Evolutionary conservation across 2,888 invertebrate genomes (phyloP), one percentile per base, ranked within the genome.

Genomic region (Standfussiana lucernea): DNA sequence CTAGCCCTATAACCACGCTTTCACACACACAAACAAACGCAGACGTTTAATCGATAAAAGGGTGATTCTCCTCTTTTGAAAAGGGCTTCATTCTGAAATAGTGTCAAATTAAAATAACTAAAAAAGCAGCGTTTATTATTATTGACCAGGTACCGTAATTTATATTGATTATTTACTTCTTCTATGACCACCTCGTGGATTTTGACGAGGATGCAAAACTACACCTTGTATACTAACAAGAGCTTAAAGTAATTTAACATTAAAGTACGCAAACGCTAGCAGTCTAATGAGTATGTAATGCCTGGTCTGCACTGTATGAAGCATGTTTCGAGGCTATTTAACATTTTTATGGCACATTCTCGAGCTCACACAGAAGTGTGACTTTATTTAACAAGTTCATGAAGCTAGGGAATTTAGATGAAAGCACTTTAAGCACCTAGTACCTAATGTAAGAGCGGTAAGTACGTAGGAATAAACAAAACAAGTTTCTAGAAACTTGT

Each of bases 351-450:
- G 40, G 37, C 61, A 0, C 53, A 56, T 79, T 32, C n/a, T 35
- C 84, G 47, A 64, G 53, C 69, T 83, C 53, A n/a, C 50, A 47
- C 35, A 40, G 24, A 15, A 78, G 79, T 84, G n/a, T 64, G 24
- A 28, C 28, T 84, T 84, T 84, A 84, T 64, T 47, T 47, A 79
- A 6, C 18, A 84, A 83, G 47, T 79, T 65, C 77, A 65, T 42
- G 35, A 35, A 65, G 64, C 64, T 40, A 24, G 56, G 64, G 53
- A 40, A 40, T 45, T 62, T 75, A 56, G n/a, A 56, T 35, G 24
- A 5, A 42, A 35, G 35, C 18, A 28, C n/a, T 64, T 65, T 40
- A 18, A 5, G 6, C 28, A 50, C 28, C 37, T 50, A 35, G 24
- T 64, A n/a, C 53, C 6, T 45, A 64, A 82, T 75, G 35, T 62